Evolutionary conservation across 2,113 vertebrate genomes (phyloP).

Genomic region (Tupaia chinensis): DNA sequence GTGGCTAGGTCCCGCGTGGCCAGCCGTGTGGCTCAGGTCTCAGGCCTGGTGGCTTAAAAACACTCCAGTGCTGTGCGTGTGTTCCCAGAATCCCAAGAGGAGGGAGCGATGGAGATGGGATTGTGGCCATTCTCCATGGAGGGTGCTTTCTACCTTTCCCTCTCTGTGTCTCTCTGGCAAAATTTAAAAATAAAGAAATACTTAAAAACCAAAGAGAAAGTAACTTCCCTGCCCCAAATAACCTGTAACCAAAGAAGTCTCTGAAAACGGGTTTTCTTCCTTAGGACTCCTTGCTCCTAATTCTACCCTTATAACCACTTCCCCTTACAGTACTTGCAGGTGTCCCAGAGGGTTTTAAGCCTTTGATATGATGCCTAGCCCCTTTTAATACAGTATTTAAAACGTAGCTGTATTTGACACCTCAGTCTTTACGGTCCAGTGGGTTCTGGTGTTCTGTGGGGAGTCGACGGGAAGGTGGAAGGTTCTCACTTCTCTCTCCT

Average conservation of each 20-base stretch:
- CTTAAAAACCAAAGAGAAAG: not conserved
- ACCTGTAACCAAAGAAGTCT: not conserved
- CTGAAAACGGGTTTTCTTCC: not conserved
- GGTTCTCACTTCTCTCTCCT: not conserved
- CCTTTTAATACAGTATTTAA: not conserved
- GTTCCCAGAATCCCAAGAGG: too few species aligned
- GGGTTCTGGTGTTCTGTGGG: not conserved
- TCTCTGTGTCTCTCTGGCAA: too few species aligned
- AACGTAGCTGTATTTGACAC: not conserved
- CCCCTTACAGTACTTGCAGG: not conserved
- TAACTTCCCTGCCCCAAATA: not conserved
- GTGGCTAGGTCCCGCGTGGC: too few species aligned
- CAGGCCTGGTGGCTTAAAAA: too few species aligned
- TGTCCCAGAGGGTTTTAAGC: not conserved
- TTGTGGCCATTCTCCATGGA: too few species aligned
- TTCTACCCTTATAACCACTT: not conserved
- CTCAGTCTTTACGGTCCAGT: not conserved
- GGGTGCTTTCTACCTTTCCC: too few species aligned
- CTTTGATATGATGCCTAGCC: not conserved
- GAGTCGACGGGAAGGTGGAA: not conserved
- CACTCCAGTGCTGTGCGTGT: too few species aligned
- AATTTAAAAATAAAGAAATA: too few species aligned
- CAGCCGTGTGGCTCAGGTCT: too few species aligned
- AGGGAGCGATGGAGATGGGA: too few species aligned
- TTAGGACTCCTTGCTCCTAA: not conserved